A percentile compares a stretch with the other conserved stretches of the same genome.
These are phyloP conservation scores for Agrilus mali DNA, from an alignment of 2,888 invertebrate species.

Conservation along the genomic window DNA sequence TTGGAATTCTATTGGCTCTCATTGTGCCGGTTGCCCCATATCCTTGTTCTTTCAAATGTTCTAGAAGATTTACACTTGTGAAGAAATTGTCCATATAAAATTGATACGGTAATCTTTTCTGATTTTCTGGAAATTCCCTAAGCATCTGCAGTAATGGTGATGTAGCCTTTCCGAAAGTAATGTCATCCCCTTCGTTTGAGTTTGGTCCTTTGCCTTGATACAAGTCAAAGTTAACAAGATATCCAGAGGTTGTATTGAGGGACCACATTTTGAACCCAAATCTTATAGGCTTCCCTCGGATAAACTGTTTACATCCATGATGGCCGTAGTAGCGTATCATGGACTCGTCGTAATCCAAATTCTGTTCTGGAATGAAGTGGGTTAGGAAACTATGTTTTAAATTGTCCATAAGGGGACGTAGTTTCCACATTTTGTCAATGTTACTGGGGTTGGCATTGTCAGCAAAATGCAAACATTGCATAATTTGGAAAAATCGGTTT, in stretches of 20 bases:
- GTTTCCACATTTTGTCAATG: constrained; percentile 18
- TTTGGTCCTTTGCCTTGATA: constrained; percentile 16
- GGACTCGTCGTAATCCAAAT: constrained; percentile 12
- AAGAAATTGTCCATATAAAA: too few relatives aligned
- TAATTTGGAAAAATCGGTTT: constrained; percentile 14
- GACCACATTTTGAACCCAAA: constrained; percentile 21
- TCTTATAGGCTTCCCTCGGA: constrained; percentile 21
- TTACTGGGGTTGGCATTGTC: constrained; percentile 14
- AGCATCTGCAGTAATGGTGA: too few relatives aligned
- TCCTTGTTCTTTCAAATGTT: too few relatives aligned
- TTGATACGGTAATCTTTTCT: too few relatives aligned
- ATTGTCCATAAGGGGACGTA: constrained; percentile 13
- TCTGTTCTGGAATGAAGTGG: too few relatives aligned
- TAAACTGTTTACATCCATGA: constrained; percentile 19
- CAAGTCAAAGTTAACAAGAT: constrained; percentile 19
- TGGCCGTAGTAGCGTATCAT: constrained; percentile 19
- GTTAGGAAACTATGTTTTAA: constrained; percentile 14
- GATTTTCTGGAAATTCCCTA: too few relatives aligned
- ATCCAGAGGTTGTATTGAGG: constrained; percentile 15
- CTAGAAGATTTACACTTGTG: too few relatives aligned
- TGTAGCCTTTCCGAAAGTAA: too few relatives aligned
- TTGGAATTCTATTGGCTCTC: too few relatives aligned
- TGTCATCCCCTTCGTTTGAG: too few relatives aligned
- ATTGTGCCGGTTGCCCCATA: too few relatives aligned
- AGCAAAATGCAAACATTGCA: constrained; percentile 16